phyloP scores from a whole-genome alignment of 2,797 vertebrate genomes.

The Poeciliopsis turneri region DNA sequence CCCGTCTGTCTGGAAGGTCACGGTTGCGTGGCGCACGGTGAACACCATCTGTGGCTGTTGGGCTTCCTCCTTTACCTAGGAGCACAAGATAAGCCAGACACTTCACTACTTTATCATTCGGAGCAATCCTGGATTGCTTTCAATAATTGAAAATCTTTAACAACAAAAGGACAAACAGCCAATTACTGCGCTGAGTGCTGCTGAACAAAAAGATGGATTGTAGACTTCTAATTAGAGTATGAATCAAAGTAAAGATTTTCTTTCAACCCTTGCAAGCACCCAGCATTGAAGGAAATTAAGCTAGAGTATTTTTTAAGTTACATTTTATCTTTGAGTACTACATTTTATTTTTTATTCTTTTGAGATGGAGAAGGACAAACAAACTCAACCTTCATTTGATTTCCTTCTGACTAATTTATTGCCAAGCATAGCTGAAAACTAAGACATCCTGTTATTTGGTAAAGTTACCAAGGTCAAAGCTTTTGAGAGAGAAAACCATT shows the following conservation, averaged over 20 bases:
- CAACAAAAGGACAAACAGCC: conserved; percentile 17
- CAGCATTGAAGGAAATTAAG: conserved; percentile 12
- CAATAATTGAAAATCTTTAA: not conserved
- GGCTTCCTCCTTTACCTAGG: conserved; percentile 86
- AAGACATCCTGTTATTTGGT: conserved; percentile 34
- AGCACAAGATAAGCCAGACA: conserved; percentile 29
- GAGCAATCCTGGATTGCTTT: conserved; percentile 12
- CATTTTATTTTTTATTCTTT: conserved; percentile 40
- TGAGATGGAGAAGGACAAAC: conserved; percentile 9
- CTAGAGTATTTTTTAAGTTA: conserved; percentile 33
- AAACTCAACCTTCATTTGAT: conserved; percentile 43
- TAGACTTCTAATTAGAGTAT: conserved; percentile 23
- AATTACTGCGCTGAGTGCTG: conserved; percentile 30
- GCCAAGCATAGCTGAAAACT: conserved; percentile 29
- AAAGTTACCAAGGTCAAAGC: conserved; percentile 23
- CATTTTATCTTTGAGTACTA: conserved; percentile 28
- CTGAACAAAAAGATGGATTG: conserved; percentile 54
- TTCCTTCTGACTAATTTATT: conserved; percentile 27
- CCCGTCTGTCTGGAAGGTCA: conserved; percentile 93
- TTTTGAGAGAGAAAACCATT: conserved; percentile 23
- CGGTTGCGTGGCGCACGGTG: conserved; percentile 87
- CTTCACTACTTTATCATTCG: conserved; percentile 23
- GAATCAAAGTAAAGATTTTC: conserved; percentile 33
- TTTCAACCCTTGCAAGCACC: conserved; percentile 12
- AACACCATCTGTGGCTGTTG: conserved; percentile 91